Conservation (phyloP, 2,797 vertebrate species). For the Anolis apletophallus region DNA sequence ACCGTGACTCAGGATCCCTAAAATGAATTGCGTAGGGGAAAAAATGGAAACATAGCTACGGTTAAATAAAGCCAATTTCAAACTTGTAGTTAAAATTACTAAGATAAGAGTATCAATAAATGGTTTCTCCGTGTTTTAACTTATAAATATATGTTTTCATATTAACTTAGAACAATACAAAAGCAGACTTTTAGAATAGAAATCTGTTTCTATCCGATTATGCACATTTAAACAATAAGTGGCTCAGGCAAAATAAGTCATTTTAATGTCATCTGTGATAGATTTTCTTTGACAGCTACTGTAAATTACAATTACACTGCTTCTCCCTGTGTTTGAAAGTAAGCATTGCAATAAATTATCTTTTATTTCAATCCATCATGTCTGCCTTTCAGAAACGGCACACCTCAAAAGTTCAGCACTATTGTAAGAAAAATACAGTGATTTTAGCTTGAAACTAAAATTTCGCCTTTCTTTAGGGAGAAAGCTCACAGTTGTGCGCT, state of each 20-base stretch:
- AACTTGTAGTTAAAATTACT: conserved; percentile 69
- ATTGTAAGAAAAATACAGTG: conserved; percentile 85
- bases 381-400: conserved; percentile 82
- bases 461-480: conserved; percentile 76
- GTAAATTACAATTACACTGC: conserved; percentile 87
- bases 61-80: conserved; percentile 74
- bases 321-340: conserved; percentile 83
- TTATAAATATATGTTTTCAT: conserved; percentile 83
- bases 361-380: conserved; percentile 87
- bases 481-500: conserved; percentile 74
- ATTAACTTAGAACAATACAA: conserved; percentile 83
- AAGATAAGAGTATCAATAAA: conserved; percentile 79
- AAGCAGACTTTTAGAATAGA: conserved; percentile 70
- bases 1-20: conserved; percentile 30
- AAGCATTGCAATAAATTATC: conserved; percentile 88
- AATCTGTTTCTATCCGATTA: conserved; percentile 84
- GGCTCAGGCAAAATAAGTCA: conserved; percentile 87
- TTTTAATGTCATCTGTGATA: conserved; percentile 86
- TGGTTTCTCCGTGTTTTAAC: conserved; percentile 80
- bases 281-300: conserved; percentile 86
- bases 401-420: conserved; percentile 82
- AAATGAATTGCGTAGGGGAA: conserved; percentile 56
- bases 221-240: conserved; percentile 87
- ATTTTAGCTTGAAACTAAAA: conserved; percentile 83
- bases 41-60: conserved; percentile 56